phyloP scores from a whole-genome alignment of 2,113 vertebrate species.

The Symphodus melops region DNA sequence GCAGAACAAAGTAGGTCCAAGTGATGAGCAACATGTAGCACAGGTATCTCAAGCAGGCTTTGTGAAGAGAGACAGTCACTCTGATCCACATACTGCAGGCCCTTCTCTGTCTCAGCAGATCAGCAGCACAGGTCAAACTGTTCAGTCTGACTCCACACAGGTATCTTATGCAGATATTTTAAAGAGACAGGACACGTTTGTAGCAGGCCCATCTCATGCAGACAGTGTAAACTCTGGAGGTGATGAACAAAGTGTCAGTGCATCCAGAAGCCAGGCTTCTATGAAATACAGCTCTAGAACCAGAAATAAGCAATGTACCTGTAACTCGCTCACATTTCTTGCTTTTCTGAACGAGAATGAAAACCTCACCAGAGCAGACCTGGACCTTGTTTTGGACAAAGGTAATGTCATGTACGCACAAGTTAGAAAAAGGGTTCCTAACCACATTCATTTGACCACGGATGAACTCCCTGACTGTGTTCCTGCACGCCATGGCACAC shows the following conservation, averaged over 20 bases:
- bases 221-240: neutral
- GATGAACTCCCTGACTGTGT: neutral
- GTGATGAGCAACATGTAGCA: neutral
- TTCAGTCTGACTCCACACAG: no score
- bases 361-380: neutral
- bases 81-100: neutral
- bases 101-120: neutral
- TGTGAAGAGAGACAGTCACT: neutral
- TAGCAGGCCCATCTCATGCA: neutral
- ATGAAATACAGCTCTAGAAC: neutral
- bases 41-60: neutral
- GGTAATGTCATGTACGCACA: neutral
- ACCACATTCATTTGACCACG: neutral
- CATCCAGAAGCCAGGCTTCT: conserved; percentile 14
- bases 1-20: neutral
- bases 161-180: no score
- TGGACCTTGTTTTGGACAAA: conserved; percentile 8
- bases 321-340: conserved; percentile 13
- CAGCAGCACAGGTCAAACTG: neutral
- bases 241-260: neutral
- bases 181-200: no score
- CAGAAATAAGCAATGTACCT: conserved; percentile 6
- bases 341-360: conserved; percentile 12
- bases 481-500: neutral
- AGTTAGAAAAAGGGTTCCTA: neutral